Base-by-base conservation (phyloP, 2,888 invertebrate species). In the Ophioninae sp. region DNA sequence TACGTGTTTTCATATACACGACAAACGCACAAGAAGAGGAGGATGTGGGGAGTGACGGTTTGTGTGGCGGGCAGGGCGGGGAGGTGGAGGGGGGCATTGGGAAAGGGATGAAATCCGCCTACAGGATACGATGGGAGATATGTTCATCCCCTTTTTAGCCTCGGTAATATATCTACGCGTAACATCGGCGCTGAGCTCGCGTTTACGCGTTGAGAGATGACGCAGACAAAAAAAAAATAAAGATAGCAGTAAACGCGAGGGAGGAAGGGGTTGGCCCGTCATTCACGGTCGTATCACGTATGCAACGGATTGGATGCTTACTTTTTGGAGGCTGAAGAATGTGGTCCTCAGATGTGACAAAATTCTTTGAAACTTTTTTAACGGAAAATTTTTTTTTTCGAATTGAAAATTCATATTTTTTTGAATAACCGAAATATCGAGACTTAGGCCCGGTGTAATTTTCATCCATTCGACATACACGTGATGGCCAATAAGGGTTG, bases 141-240 rank as follows among this genome's bases (percentile, higher is more conserved):
- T 75, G 56, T 82, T 62, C 81, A 78, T 77, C 67, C 72, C 39
- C 61, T 73, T 82, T 82, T 77, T 61, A 77, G 62, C 67, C 41
- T 50, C 68, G 39, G 64, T 67, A 57, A 76, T 76, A 65, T 72
- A 76, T 76, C 44, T 65, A 37, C 64, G 65, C 56, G 76, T 21
- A 65, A 70, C 72, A 65, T 56, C 67, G 65, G 41, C 65, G 65
- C n/a, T 64, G 41, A 72, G 59, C 65, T 50, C 67, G 65, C 72
- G 20, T 65, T 79, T 79, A 64, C 56, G 72, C 72, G 79, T 73
- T 73, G 79, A 79, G 67, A 79, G 79, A 79, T 79, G 79, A 79
- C 39, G 65, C n/a, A 20, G 79, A 79, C 65, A 79, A 79, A 79
- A 79, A 74, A 64, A 44, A 76, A 76, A 76, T 76, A 79, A 79